Conservation (phyloP, 2,113 vertebrate genomes). For the Cromileptes altivelis region DNA sequence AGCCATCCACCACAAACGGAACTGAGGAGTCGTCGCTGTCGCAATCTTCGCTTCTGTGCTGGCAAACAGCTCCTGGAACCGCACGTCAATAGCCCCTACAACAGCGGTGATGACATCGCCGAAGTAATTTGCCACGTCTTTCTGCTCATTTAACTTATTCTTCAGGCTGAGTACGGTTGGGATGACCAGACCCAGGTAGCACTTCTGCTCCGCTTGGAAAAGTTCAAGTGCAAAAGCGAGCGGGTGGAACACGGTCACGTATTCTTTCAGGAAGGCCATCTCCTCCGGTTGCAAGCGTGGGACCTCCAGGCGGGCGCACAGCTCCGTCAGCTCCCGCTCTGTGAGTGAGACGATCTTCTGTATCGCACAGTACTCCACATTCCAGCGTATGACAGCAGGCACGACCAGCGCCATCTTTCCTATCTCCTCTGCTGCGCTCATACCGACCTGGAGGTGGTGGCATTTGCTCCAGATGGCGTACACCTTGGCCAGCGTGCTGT, state of each 20-base stretch:
- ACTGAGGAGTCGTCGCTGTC: constrained; percentile 81
- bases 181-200: constrained; percentile 83
- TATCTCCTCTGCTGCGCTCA: constrained; percentile 75
- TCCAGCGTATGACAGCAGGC: constrained; percentile 78
- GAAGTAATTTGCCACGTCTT: constrained; percentile 69
- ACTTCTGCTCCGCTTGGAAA: constrained; percentile 84
- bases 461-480: constrained; percentile 78
- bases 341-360: constrained; percentile 80
- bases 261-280: constrained; percentile 82
- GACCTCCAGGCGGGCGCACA: constrained; percentile 77
- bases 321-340: constrained; percentile 76
- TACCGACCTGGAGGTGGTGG: constrained; percentile 74
- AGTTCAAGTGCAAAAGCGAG: constrained; percentile 83
- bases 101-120: constrained; percentile 69
- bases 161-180: constrained; percentile 83
- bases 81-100: constrained; percentile 72
- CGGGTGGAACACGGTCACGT: constrained; percentile 80
- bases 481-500: constrained; percentile 79
- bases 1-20: constrained; percentile 82
- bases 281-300: constrained; percentile 76
- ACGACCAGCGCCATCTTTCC: constrained; percentile 75
- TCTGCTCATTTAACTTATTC: constrained; percentile 82
- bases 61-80: constrained; percentile 80
- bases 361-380: constrained; percentile 79
- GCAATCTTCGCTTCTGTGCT: constrained; percentile 80